These are phyloP conservation scores for Diploscapter pachys DNA, from an alignment of 1,140 invertebrate genomes.

Conservation along the genomic window DNA sequence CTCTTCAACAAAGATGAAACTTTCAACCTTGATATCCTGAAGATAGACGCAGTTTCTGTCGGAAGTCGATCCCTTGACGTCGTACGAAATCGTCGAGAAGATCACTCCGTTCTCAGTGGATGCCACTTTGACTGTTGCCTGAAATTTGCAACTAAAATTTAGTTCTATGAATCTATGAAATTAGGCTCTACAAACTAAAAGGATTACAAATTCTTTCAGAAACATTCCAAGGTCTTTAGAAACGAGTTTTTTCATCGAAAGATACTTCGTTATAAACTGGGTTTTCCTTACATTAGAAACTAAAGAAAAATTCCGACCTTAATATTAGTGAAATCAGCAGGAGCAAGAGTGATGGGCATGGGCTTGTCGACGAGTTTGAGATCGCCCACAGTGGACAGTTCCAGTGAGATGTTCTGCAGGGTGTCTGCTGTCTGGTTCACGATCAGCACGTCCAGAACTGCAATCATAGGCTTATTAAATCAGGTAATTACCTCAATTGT, in stretches of 20 bases:
- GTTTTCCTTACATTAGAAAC: too few species aligned
- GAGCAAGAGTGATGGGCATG: slow-evolving; percentile 85
- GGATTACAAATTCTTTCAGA: too few species aligned
- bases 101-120: slow-evolving; percentile 99
- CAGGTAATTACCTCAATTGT: background rate
- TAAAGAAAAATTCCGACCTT: slow-evolving; percentile 63
- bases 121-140: slow-evolving; percentile 66
- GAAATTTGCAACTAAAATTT: too few species aligned
- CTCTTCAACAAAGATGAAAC: slow-evolving; percentile 69
- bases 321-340: slow-evolving; percentile 94
- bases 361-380: slow-evolving; percentile 96
- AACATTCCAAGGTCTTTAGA: too few species aligned
- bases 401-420: slow-evolving; percentile 92
- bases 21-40: slow-evolving; percentile 99
- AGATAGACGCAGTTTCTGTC: slow-evolving; percentile 94
- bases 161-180: too few species aligned
- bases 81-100: slow-evolving; percentile 91
- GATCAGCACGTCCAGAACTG: slow-evolving; percentile 86
- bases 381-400: slow-evolving; percentile 91
- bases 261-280: too few species aligned
- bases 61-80: slow-evolving; percentile 73
- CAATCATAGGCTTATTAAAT: slow-evolving; percentile 51
- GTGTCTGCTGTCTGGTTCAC: slow-evolving; percentile 97
- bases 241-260: too few species aligned
- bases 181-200: too few species aligned